Evolutionary conservation across 2,888 invertebrate species (phyloP).

Genomic region (Hydropsyche betteni): DNA sequence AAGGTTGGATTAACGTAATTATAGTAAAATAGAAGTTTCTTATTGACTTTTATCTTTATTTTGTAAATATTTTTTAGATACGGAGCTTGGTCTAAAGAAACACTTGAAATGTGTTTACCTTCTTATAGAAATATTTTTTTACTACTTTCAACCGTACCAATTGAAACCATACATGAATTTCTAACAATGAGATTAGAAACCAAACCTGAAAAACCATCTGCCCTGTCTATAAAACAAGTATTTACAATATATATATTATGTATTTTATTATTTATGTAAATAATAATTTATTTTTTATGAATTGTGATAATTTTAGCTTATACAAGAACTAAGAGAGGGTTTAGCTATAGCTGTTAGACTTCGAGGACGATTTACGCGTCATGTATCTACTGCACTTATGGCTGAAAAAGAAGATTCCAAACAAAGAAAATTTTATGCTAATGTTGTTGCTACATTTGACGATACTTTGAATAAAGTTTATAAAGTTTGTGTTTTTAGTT

Average conservation of each 20-base stretch:
- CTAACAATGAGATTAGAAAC: slow-evolving; percentile 85
- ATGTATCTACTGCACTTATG: slow-evolving; percentile 69
- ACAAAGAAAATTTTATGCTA: slow-evolving; percentile 62
- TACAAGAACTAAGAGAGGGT: slow-evolving; percentile 91
- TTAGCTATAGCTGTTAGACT: slow-evolving; percentile 84
- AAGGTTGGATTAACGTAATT: slow-evolving; percentile 53
- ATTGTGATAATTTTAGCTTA: slow-evolving; percentile 65
- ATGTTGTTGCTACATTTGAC: slow-evolving; percentile 78
- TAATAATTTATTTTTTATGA: slow-evolving; percentile 14
- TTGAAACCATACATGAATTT: slow-evolving; percentile 94
- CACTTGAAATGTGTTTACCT: slow-evolving; percentile 80
- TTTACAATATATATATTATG: background rate
- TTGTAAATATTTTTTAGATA: slow-evolving; percentile 60
- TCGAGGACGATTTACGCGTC: slow-evolving; percentile 77
- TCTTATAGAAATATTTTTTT: slow-evolving; percentile 87
- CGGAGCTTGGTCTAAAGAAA: slow-evolving; percentile 82
- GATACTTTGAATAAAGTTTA: slow-evolving; percentile 78
- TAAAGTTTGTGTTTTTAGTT: slow-evolving; percentile 61
- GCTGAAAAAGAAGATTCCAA: slow-evolving; percentile 62
- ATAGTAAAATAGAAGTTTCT: too few species aligned
- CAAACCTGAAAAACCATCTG: slow-evolving; percentile 83
- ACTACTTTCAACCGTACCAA: slow-evolving; percentile 83
- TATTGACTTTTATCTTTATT: slow-evolving; percentile 4
- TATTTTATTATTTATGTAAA: slow-evolving; percentile 3
- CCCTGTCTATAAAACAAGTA: slow-evolving; percentile 85